These are phyloP conservation scores for Toxotes jaculatrix DNA, from an alignment of 2,113 vertebrate species.

Conservation along the genomic window DNA sequence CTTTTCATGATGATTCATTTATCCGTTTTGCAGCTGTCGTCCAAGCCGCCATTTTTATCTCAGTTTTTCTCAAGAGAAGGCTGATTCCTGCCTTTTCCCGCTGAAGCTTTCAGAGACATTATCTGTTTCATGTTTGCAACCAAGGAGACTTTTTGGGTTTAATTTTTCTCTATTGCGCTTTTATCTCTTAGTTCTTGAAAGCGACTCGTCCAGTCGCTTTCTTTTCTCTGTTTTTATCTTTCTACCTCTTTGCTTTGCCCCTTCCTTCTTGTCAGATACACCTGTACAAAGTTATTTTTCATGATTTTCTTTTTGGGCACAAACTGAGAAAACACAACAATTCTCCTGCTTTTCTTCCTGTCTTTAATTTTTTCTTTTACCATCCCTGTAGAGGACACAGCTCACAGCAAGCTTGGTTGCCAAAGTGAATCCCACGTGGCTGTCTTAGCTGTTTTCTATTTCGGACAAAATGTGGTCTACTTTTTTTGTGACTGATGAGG, in stretches of 20 bases:
- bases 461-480: conserved; percentile 88
- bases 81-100: not conserved
- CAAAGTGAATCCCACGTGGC: not conserved
- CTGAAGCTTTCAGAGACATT: conserved; percentile 11
- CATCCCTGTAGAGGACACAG: not conserved
- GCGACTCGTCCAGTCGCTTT: not conserved
- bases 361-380: not conserved
- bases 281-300: not conserved
- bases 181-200: not conserved
- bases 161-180: not conserved
- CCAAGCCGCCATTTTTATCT: conserved; percentile 33
- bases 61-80: conserved; percentile 15
- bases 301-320: conserved; percentile 8
- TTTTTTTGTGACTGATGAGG: conserved; percentile 88
- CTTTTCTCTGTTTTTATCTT: not conserved
- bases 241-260: conserved; percentile 14
- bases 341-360: not conserved
- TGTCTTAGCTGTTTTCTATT: not conserved
- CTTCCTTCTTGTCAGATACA: not conserved
- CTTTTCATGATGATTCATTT: conserved; percentile 41
- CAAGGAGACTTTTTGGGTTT: not conserved
- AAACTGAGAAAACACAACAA: conserved; percentile 11
- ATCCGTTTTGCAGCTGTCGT: not conserved
- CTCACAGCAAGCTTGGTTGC: not conserved
- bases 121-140: not conserved